Base-by-base conservation (phyloP, 2,888 invertebrate genomes). In the Platerodrilus igneus region DNA sequence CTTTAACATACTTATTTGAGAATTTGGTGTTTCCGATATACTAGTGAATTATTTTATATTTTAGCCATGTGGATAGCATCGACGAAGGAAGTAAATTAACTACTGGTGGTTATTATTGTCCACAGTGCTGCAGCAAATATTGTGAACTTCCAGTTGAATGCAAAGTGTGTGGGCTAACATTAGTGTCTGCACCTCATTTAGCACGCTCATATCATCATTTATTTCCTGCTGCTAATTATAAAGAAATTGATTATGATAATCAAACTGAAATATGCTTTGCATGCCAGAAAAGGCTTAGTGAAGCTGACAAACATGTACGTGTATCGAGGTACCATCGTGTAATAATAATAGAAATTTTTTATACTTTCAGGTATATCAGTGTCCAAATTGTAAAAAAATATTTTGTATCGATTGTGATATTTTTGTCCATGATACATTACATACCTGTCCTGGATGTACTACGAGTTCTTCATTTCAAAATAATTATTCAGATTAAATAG, bases 141-240 rank as follows among this genome's bases (percentile, higher is more conserved):
- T 99, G 99, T 69, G 93, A 96, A 66, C 74, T 99, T 57, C 99
- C 99, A 0, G 91, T 93, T 2, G 96, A 99, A 71, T 99, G 99
- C 64, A 80, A 88, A 59, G 86, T 91, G 6, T 99, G 99, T 68
- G 92, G 92, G 1, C 75, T 99, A 42, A 96, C 95, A 3, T 73
- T 99, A 29, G 96, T 96, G 8, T 95, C 97, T 1, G 97, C 99
- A 1, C 96, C 97, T 13, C 99, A 99, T 73, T 75, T 99, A 32
- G 96, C 97, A 2, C 79, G 97, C 49, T 95, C 96, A 0, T 96
- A 96, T 67, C 96, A 97, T 65, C 97, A 99, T 69, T 74, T 99
- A 46, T 95, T 97, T 66, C 96, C 96, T 0, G 85, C 95, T 29
- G 83, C 86, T 26, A 77, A 84, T 31, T 99, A 87, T 59, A 76